Conservation (phyloP, 2,888 invertebrate genomes). For the Mimachlamys varia region DNA sequence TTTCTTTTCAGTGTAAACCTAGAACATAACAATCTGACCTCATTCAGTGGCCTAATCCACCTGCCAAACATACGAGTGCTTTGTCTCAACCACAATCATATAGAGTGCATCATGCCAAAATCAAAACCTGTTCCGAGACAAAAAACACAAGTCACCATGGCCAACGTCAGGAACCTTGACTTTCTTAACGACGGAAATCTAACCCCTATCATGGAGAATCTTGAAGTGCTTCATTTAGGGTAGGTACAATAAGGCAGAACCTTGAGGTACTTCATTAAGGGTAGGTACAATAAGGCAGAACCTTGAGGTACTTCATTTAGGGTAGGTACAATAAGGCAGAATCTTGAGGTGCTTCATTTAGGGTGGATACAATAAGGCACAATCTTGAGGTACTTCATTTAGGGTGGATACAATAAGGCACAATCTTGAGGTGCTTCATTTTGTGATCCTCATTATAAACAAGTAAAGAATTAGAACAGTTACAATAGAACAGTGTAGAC, state of each 20-base stretch:
- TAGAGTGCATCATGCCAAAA: conserved; percentile 79
- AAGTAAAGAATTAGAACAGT: no score
- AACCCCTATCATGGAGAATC: conserved; percentile 76
- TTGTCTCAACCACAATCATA: conserved; percentile 81
- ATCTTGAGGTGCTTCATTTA: no score
- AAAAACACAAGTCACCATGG: conserved; percentile 52
- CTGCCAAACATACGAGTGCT: conserved; percentile 80
- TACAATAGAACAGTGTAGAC: no score
- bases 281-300: no score
- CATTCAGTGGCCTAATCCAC: conserved; percentile 79
- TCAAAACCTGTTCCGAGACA: conserved; percentile 62
- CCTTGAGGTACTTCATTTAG: conserved; percentile 81
- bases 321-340: conserved; percentile 58
- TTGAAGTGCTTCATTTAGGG: conserved; percentile 81
- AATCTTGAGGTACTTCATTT: conserved; percentile 81
- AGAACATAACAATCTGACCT: conserved; percentile 81
- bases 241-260: conserved; percentile 51
- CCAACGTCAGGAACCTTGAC: conserved; percentile 61
- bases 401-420: conserved; percentile 61
- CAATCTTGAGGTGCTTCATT: no score
- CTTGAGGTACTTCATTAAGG: no score
- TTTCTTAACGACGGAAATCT: conserved; percentile 59
- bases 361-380: no score
- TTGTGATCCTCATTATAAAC: no score
- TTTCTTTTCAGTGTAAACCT: conserved; percentile 78